Percentiles rank a stretch among this genome's conserved stretches.
Evolutionary conservation across 2,113 vertebrate genomes (phyloP).

Genomic region (Dermatemys mawii): DNA sequence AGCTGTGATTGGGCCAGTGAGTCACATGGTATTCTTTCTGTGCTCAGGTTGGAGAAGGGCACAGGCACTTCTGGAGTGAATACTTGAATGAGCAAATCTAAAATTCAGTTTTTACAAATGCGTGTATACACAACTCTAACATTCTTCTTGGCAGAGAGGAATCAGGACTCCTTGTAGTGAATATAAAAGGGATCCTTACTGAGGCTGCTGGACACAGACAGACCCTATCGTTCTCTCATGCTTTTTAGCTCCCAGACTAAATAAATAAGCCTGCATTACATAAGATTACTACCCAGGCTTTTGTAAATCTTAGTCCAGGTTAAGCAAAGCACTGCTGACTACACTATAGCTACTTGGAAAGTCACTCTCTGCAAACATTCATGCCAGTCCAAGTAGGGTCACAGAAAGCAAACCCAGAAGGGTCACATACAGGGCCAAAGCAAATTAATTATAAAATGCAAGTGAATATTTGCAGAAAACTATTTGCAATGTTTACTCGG

Average conservation of each 20-base stretch:
- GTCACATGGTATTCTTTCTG: background rate
- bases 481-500: background rate
- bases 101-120: background rate
- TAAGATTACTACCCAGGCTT: background rate
- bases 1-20: background rate
- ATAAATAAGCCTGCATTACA: background rate
- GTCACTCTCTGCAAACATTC: background rate
- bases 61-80: background rate
- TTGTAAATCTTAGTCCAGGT: background rate
- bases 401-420: background rate
- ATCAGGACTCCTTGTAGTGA: background rate
- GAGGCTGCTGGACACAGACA: background rate
- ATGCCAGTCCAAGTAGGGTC: background rate
- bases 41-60: background rate
- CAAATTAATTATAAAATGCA: background rate
- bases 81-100: background rate
- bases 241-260: background rate
- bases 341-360: background rate
- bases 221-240: background rate
- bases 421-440: background rate
- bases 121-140: too few species aligned
- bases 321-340: background rate
- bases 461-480: background rate
- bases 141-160: background rate
- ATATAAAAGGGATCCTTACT: background rate